These are phyloP conservation scores for Gandaritis pyraliata DNA, from an alignment of 2,888 invertebrate species.

Conservation along the genomic window DNA sequence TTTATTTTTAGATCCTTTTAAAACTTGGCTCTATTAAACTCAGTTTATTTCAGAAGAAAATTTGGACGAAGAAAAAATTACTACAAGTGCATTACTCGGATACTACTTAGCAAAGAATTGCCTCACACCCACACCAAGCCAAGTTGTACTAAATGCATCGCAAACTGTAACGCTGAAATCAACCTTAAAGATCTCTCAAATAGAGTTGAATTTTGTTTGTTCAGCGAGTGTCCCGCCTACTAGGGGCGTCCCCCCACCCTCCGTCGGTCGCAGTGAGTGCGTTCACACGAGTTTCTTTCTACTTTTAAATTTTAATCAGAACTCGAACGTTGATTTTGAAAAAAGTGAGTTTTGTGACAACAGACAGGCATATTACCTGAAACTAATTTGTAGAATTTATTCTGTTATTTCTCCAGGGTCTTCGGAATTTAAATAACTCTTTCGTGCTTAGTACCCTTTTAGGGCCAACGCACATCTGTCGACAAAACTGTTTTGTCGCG, in stretches of 20 bases:
- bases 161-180: slow-evolving; percentile 26
- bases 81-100: slow-evolving; percentile 64
- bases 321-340: slow-evolving; percentile 71
- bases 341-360: slow-evolving; percentile 64
- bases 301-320: slow-evolving; percentile 82
- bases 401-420: slow-evolving; percentile 2
- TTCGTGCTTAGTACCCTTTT: too few species aligned
- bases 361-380: slow-evolving; percentile 43
- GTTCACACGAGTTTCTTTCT: slow-evolving; percentile 73
- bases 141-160: slow-evolving; percentile 74
- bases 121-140: slow-evolving; percentile 66
- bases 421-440: neutral
- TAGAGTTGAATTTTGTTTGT: slow-evolving; percentile 53
- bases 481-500: too few species aligned
- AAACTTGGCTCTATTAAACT: slow-evolving; percentile 30
- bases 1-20: slow-evolving; percentile 15
- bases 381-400: slow-evolving; percentile 3
- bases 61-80: slow-evolving; percentile 61
- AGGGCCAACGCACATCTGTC: too few species aligned
- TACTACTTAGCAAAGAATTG: slow-evolving; percentile 74
- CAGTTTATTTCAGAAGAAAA: slow-evolving; percentile 28
- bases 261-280: slow-evolving; percentile 68
- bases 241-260: slow-evolving; percentile 80
- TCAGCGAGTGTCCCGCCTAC: slow-evolving; percentile 69
- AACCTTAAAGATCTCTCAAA: slow-evolving; percentile 18